Evolutionary conservation across 2,888 invertebrate genomes (phyloP).

Genomic region (Aelia acuminata): DNA sequence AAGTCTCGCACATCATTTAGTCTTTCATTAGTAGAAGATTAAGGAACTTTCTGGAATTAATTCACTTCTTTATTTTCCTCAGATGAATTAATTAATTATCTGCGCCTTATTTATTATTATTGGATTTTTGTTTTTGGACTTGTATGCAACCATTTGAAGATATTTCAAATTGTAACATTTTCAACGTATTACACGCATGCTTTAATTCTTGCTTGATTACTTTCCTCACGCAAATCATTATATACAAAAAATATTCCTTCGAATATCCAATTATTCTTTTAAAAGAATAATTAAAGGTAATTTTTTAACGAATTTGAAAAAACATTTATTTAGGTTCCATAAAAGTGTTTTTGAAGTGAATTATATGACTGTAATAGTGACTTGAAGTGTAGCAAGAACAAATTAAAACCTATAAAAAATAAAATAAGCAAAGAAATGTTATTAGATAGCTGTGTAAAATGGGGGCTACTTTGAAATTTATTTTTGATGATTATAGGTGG

Average conservation of each 20-base stretch:
- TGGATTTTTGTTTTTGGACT: neutral
- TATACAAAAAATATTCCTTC: neutral
- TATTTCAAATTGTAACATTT: neutral
- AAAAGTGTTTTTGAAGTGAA: too few relatives aligned
- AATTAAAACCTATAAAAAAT: too few relatives aligned
- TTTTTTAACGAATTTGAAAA: too few relatives aligned
- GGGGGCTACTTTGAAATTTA: too few relatives aligned
- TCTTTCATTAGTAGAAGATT: neutral
- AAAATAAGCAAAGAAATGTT: too few relatives aligned
- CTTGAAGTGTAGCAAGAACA: too few relatives aligned
- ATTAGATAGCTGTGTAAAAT: too few relatives aligned
- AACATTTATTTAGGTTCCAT: too few relatives aligned
- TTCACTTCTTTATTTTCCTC: neutral
- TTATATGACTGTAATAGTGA: too few relatives aligned
- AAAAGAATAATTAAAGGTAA: too few relatives aligned
- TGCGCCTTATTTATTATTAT: neutral
- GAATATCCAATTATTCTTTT: too few relatives aligned
- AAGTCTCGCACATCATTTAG: conserved; percentile 21
- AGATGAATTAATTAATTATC: neutral
- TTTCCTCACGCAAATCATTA: neutral
- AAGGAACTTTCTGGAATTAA: neutral
- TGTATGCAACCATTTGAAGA: neutral
- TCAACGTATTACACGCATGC: neutral
- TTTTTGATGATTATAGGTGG: too few relatives aligned
- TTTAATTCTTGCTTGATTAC: neutral